Evolutionary conservation across 2,797 vertebrate species (phyloP).

Genomic region (Enoplosus armatus): DNA sequence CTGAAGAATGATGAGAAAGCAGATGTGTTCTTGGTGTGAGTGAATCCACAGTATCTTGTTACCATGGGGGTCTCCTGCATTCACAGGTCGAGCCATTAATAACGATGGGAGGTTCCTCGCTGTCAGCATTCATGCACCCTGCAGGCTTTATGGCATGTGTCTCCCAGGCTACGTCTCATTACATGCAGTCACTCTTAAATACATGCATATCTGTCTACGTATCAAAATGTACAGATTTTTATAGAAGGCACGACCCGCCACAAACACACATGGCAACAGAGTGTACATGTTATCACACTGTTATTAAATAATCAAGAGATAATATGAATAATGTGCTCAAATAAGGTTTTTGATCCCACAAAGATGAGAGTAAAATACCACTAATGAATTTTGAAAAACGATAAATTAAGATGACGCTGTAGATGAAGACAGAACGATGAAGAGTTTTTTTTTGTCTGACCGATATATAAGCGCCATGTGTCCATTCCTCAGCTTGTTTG

Average conservation of each 20-base stretch:
- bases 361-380: neutral
- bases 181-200: constrained; percentile 28
- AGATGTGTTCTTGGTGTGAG: constrained; percentile 53
- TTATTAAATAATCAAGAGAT: constrained; percentile 6
- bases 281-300: neutral
- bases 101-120: constrained; percentile 70
- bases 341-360: neutral
- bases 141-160: constrained; percentile 60
- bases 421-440: constrained; percentile 11
- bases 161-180: constrained; percentile 39
- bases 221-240: constrained; percentile 13
- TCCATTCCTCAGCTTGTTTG: constrained; percentile 69
- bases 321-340: neutral
- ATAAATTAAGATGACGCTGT: neutral
- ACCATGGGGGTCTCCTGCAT: constrained; percentile 66
- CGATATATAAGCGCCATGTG: constrained; percentile 35
- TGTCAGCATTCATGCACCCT: constrained; percentile 72
- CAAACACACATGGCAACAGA: neutral
- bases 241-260: neutral
- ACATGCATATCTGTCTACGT: constrained; percentile 12
- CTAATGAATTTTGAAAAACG: neutral
- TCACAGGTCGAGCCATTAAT: constrained; percentile 72
- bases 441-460: constrained; percentile 18
- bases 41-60: constrained; percentile 64
- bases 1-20: constrained; percentile 47